phyloP scores from a whole-genome alignment of 2,113 vertebrate genomes.

The Pithys albifrons region DNA sequence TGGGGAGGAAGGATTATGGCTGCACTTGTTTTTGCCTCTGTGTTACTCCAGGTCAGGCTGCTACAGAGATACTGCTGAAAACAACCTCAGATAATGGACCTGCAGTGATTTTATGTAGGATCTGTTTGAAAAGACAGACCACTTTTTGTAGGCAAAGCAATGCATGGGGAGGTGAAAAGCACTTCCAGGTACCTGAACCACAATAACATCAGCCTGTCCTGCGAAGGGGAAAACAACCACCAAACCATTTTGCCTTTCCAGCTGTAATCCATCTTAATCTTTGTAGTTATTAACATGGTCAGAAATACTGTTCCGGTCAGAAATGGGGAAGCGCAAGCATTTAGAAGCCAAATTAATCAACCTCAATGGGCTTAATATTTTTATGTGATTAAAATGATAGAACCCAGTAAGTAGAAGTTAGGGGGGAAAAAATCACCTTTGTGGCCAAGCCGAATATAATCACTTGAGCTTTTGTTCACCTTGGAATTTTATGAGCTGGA shows the following conservation, averaged over 20 bases:
- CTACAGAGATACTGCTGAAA: neutral
- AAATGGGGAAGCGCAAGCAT: neutral
- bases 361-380: neutral
- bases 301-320: neutral
- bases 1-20: neutral
- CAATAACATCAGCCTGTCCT: neutral
- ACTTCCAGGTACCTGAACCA: neutral
- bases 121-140: neutral
- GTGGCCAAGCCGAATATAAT: neutral
- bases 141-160: neutral
- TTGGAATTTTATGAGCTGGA: conserved; percentile 54
- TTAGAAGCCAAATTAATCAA: neutral
- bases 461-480: conserved; percentile 61
- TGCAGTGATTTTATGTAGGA: neutral
- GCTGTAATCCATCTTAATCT: conserved; percentile 11
- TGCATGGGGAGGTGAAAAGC: neutral
- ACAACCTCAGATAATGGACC: neutral
- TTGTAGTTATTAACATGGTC: neutral
- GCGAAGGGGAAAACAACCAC: neutral
- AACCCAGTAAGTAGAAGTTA: neutral
- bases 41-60: neutral
- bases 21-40: neutral
- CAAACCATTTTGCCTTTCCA: neutral
- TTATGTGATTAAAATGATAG: conserved; percentile 34
- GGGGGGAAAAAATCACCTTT: conserved; percentile 17